phyloP scores from a whole-genome alignment of 2,113 vertebrate species.

The Neofelis nebulosa region DNA sequence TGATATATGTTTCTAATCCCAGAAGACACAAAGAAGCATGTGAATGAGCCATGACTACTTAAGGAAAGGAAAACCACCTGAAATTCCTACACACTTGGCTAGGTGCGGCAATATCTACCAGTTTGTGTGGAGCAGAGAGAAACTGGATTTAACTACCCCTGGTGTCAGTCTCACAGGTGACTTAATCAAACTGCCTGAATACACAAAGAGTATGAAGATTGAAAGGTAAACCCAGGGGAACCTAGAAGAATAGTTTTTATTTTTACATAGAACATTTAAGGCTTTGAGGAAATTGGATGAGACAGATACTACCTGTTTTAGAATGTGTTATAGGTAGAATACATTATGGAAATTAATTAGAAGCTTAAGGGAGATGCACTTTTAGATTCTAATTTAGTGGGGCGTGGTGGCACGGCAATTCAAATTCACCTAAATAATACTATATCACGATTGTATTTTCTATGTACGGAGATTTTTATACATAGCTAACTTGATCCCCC shows the following conservation, averaged over 20 bases:
- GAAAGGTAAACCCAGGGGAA: slow-evolving; percentile 10
- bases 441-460: neutral
- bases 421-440: neutral
- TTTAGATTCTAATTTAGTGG: slow-evolving; percentile 7
- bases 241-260: neutral
- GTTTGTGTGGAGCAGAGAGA: neutral
- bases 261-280: neutral
- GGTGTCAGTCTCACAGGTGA: neutral
- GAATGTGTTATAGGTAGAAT: neutral
- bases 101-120: neutral
- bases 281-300: neutral
- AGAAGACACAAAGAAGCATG: neutral
- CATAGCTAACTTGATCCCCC: neutral
- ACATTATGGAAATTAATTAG: slow-evolving; percentile 20
- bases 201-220: neutral
- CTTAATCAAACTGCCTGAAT: neutral
- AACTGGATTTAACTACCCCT: neutral
- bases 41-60: neutral
- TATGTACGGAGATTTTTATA: neutral
- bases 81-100: neutral
- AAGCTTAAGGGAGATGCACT: neutral
- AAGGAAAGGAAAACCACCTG: neutral
- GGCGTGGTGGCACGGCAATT: neutral
- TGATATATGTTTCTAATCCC: neutral
- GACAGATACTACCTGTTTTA: neutral